phyloP scores from a whole-genome alignment of 2,888 invertebrate species.

The Acanthococcus lagerstroemiae region DNA sequence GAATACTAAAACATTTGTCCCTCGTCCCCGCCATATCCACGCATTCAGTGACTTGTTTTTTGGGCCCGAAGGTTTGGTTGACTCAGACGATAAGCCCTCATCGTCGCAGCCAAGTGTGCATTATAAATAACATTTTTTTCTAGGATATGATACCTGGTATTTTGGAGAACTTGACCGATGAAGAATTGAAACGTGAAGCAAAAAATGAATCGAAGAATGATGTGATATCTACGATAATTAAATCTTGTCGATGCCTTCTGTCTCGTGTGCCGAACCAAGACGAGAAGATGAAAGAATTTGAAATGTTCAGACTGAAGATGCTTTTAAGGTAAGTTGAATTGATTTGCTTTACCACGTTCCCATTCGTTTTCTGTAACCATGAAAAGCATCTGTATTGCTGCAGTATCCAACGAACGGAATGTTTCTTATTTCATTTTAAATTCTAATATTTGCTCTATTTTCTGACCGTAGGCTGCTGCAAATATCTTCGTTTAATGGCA shows the following conservation, averaged over 20 bases:
- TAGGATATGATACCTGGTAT: constrained; percentile 77
- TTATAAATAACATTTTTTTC: not conserved
- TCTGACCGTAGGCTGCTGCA: constrained; percentile 74
- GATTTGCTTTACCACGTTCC: constrained; percentile 7
- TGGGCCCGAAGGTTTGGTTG: not conserved
- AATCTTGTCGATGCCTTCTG: constrained; percentile 81
- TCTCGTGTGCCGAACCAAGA: constrained; percentile 75
- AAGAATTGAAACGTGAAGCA: constrained; percentile 89
- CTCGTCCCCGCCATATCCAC: not conserved
- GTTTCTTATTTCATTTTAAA: too few relatives aligned
- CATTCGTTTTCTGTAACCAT: too few relatives aligned
- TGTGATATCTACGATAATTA: constrained; percentile 86
- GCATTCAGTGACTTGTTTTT: not conserved
- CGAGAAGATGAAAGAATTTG: constrained; percentile 66
- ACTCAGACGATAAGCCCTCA: too few relatives aligned
- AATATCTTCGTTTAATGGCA: constrained; percentile 96
- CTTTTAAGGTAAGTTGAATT: constrained; percentile 52
- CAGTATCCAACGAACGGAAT: too few relatives aligned
- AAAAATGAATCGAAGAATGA: constrained; percentile 94
- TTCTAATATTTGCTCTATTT: too few relatives aligned
- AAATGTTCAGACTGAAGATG: constrained; percentile 93
- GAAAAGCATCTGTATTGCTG: too few relatives aligned
- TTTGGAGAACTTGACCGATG: constrained; percentile 85
- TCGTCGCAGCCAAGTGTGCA: too few relatives aligned
- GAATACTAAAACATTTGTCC: too few relatives aligned